Evolutionary conservation across 2,797 vertebrate genomes (phyloP).

Genomic region (Siniperca obscura): DNA sequence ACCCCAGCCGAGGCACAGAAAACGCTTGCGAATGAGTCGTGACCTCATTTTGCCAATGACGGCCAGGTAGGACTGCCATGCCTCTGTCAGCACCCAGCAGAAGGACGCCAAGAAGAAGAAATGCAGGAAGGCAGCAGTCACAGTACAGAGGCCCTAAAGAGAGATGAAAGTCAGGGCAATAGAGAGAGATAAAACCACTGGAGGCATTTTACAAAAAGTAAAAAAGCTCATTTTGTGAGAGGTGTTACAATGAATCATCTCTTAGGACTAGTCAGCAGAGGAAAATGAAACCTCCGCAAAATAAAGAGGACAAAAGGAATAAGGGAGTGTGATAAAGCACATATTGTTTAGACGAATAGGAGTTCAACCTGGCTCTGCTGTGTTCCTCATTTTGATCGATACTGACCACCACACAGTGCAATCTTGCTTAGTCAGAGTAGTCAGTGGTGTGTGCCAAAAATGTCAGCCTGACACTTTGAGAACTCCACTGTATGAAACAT

Average conservation of each 20-base stretch:
- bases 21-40: constrained; percentile 97
- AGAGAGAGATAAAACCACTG: background rate
- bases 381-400: constrained; percentile 40
- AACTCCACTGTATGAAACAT: constrained; percentile 29
- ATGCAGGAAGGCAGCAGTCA: constrained; percentile 97
- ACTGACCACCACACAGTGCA: constrained; percentile 46
- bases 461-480: constrained; percentile 38
- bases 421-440: constrained; percentile 56
- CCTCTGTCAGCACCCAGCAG: constrained; percentile 99
- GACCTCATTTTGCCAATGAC: constrained; percentile 97
- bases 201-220: background rate
- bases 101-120: constrained; percentile 99
- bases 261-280: constrained; percentile 26
- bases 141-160: constrained; percentile 93
- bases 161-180: constrained; percentile 10
- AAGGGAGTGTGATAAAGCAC: constrained; percentile 44
- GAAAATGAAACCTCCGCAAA: constrained; percentile 44
- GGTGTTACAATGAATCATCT: constrained; percentile 41
- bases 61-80: constrained; percentile 99
- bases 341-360: constrained; percentile 6
- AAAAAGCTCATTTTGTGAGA: constrained; percentile 14
- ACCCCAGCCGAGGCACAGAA: constrained; percentile 99
- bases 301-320: constrained; percentile 37
- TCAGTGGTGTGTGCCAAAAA: constrained; percentile 35
- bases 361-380: constrained; percentile 20